Conservation (phyloP, 1,140 invertebrate species). For the Procambarus clarkii region DNA sequence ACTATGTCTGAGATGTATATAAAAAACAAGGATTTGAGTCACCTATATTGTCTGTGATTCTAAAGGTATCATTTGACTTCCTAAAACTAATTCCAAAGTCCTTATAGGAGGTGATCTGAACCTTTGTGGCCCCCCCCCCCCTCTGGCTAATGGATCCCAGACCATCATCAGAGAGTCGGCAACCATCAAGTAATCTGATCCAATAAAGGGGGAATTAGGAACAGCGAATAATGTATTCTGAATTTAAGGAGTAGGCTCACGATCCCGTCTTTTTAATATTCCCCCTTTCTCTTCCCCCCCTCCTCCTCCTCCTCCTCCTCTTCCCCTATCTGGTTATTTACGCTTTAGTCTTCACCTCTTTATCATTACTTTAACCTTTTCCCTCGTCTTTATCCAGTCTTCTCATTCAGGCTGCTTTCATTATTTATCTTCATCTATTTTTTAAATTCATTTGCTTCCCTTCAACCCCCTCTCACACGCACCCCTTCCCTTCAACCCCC, state of each 20-base stretch:
- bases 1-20: too few relatives aligned
- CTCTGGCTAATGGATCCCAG: too few relatives aligned
- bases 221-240: background rate
- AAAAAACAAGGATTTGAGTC: too few relatives aligned
- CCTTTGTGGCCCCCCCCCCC: too few relatives aligned
- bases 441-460: background rate
- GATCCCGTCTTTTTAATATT: background rate
- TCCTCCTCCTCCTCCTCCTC: background rate
- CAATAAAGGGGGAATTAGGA: constrained; percentile 9
- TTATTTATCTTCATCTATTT: background rate
- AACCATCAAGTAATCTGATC: background rate
- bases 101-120: too few relatives aligned
- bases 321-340: background rate
- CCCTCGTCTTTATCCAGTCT: background rate
- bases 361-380: background rate
- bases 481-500: background rate
- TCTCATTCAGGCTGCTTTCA: too few relatives aligned
- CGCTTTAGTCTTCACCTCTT: background rate
- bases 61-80: too few relatives aligned
- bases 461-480: background rate
- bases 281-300: background rate
- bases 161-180: background rate
- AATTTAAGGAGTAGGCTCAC: background rate
- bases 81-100: too few relatives aligned
- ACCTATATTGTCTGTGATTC: too few relatives aligned